phyloP scores from a whole-genome alignment of 1,140 invertebrate species.

The Drosophila eugracilis region DNA sequence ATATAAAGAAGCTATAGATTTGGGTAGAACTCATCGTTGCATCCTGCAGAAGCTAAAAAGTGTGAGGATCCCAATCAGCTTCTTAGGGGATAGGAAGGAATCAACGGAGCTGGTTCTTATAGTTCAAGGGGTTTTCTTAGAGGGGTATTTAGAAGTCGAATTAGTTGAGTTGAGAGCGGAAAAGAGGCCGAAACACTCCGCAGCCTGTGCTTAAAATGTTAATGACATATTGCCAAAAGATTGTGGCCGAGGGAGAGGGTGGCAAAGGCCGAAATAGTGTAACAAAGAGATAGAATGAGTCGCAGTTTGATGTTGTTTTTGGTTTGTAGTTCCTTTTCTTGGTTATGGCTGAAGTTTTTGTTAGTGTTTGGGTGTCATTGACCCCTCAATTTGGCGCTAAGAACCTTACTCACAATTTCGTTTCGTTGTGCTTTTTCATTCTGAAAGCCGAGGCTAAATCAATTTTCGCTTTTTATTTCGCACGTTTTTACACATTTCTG shows the following conservation, averaged over 20 bases:
- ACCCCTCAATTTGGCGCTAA: slow-evolving; percentile 70
- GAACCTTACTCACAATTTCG: slow-evolving; percentile 58
- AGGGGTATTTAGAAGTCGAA: slow-evolving; percentile 1
- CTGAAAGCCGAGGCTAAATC: slow-evolving; percentile 28
- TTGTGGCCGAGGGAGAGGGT: not conserved
- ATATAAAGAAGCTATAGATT: too few species aligned
- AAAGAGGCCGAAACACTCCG: slow-evolving; percentile 37
- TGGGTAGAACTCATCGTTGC: too few species aligned
- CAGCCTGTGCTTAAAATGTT: slow-evolving; percentile 42
- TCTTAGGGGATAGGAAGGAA: not conserved
- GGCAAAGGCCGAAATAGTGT: slow-evolving; percentile 2
- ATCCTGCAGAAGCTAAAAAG: too few species aligned
- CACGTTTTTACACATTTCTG: slow-evolving; percentile 40
- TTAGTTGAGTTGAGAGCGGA: not conserved
- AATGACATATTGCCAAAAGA: slow-evolving; percentile 37
- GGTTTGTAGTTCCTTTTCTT: slow-evolving; percentile 38
- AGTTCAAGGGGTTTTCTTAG: not conserved
- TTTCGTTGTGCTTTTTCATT: slow-evolving; percentile 52
- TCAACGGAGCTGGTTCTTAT: slow-evolving; percentile 23
- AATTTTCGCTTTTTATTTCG: slow-evolving; percentile 67
- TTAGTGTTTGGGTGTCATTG: slow-evolving; percentile 63
- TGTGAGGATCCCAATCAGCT: too few species aligned
- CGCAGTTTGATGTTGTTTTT: slow-evolving; percentile 8
- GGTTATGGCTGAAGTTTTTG: slow-evolving; percentile 29
- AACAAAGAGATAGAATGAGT: slow-evolving; percentile 10